phyloP scores from a whole-genome alignment of 2,888 invertebrate species.

The Catotricha subobsoleta region DNA sequence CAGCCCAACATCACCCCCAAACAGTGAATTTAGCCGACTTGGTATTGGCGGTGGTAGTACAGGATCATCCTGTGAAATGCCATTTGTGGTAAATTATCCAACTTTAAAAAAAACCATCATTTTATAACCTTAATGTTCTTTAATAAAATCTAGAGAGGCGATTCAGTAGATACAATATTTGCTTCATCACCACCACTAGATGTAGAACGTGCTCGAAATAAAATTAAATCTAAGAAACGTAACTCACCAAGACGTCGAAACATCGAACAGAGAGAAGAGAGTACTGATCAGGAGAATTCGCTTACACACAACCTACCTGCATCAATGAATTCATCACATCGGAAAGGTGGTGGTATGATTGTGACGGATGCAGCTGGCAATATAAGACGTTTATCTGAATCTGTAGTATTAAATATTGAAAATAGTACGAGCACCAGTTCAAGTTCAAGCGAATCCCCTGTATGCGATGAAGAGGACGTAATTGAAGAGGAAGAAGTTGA shows the following conservation, averaged over 20 bases:
- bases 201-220: slow-evolving; percentile 19
- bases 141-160: slow-evolving; percentile 34
- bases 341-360: slow-evolving; percentile 17
- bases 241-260: slow-evolving; percentile 22
- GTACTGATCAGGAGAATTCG: slow-evolving; percentile 41
- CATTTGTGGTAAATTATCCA: slow-evolving; percentile 26
- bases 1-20: neutral
- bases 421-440: slow-evolving; percentile 24
- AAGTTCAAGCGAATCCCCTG: slow-evolving; percentile 21
- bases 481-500: slow-evolving; percentile 11
- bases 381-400: slow-evolving; percentile 27
- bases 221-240: slow-evolving; percentile 26
- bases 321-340: slow-evolving; percentile 26
- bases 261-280: slow-evolving; percentile 48
- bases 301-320: slow-evolving; percentile 32
- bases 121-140: neutral
- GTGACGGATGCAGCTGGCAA: slow-evolving; percentile 28
- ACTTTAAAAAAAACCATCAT: neutral
- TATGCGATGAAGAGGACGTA: slow-evolving; percentile 16
- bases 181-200: slow-evolving; percentile 36
- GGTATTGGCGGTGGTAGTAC: slow-evolving; percentile 13
- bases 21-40: neutral
- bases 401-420: slow-evolving; percentile 25
- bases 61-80: slow-evolving; percentile 24
- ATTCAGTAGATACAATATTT: slow-evolving; percentile 48